Evolutionary conservation across 2,888 invertebrate species (phyloP).

Genomic region (Anoplius nigerrimus): DNA sequence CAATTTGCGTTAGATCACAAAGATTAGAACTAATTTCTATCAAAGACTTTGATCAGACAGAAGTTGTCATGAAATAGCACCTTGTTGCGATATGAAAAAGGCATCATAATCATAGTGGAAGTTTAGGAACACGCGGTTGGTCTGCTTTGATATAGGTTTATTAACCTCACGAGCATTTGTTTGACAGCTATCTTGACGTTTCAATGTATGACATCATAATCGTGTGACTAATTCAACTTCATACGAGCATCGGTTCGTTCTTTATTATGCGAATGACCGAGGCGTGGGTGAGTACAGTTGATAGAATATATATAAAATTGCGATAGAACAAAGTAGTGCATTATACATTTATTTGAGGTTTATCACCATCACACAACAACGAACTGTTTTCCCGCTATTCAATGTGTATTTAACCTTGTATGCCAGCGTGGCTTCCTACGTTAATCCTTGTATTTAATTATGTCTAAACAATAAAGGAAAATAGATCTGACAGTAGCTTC

Average conservation of each 20-base stretch:
- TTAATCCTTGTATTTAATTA: too few species aligned
- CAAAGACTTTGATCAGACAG: too few species aligned
- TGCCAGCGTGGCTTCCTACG: too few species aligned
- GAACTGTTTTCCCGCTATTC: neutral
- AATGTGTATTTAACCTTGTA: neutral
- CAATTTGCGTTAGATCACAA: too few species aligned
- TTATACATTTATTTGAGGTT: too few species aligned
- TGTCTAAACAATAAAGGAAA: too few species aligned
- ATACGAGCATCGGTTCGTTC: constrained; percentile 11
- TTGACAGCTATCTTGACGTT: constrained; percentile 33
- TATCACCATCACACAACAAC: neutral
- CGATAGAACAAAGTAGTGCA: neutral
- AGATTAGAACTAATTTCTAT: too few species aligned
- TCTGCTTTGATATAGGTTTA: constrained; percentile 19
- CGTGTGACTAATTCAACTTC: constrained; percentile 23
- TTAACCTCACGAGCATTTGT: constrained; percentile 24
- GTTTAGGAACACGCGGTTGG: too few species aligned
- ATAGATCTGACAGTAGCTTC: neutral
- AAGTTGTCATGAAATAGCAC: too few species aligned
- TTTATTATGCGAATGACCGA: constrained; percentile 14
- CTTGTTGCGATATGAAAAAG: too few species aligned
- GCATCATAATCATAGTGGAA: too few species aligned
- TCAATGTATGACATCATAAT: constrained; percentile 40
- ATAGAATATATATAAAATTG: neutral
- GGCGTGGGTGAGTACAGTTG: neutral